Percentiles rank a stretch among this genome's conserved stretches.
phyloP scores from a whole-genome alignment of 2,888 invertebrate species.

The Drosophila kokeensis region DNA sequence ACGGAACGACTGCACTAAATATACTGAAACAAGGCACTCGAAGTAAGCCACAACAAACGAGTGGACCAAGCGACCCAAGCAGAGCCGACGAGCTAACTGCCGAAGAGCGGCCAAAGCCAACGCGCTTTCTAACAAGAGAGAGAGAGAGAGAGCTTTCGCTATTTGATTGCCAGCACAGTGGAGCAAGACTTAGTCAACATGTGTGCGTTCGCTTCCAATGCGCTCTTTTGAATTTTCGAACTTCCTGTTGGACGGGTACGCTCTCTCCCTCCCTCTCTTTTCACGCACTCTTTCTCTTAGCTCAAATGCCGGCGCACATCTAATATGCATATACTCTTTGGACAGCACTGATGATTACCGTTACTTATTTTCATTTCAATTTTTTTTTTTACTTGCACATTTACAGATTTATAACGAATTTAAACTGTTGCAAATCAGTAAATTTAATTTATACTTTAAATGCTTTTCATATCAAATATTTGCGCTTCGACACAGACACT shows the following conservation, averaged over 20 bases:
- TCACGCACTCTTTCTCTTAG: constrained; percentile 17
- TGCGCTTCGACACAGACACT: not conserved
- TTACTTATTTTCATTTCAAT: not conserved
- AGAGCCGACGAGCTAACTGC: constrained; percentile 31
- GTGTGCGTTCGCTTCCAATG: constrained; percentile 54
- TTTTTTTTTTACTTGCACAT: not conserved
- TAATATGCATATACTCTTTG: constrained; percentile 55
- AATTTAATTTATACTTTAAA: constrained; percentile 6
- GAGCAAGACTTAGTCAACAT: constrained; percentile 32
- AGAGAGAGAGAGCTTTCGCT: constrained; percentile 50
- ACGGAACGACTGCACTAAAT: constrained; percentile 83
- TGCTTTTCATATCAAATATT: constrained; percentile 1
- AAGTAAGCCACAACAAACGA: constrained; percentile 45
- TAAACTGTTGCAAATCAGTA: constrained; percentile 8
- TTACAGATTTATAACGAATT: not conserved
- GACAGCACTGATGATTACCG: constrained; percentile 27
- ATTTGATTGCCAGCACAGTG: constrained; percentile 53
- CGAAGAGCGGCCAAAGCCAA: constrained; percentile 37
- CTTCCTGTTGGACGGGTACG: constrained; percentile 16
- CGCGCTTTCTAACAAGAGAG: constrained; percentile 46
- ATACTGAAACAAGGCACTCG: constrained; percentile 75
- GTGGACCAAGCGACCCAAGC: constrained; percentile 39
- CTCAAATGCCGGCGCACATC: constrained; percentile 38
- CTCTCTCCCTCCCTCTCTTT: constrained; percentile 8
- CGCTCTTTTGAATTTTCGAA: constrained; percentile 43